Conservation (phyloP, 2,797 vertebrate species). For the Rachycentron canadum region DNA sequence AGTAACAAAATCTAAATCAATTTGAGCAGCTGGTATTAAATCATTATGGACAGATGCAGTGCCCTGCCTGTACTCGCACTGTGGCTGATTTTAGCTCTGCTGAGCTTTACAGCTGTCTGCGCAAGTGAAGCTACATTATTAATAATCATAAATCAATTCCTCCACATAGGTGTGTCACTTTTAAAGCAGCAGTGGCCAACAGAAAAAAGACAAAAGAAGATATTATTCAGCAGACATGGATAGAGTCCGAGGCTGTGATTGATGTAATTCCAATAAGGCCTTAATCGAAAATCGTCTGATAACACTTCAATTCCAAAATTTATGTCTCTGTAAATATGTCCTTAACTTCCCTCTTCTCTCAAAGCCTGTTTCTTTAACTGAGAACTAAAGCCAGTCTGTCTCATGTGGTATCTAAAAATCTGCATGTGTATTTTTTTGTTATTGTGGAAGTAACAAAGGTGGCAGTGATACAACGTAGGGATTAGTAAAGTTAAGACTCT, state of each 20-base stretch:
- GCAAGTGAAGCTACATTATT: constrained; percentile 32
- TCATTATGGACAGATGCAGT: constrained; percentile 44
- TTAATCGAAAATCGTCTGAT: not conserved
- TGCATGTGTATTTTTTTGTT: constrained; percentile 22
- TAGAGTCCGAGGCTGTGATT: not conserved
- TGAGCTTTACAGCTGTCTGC: constrained; percentile 38
- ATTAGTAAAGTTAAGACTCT: constrained; percentile 43
- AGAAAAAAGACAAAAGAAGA: not conserved
- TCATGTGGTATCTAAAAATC: constrained; percentile 37
- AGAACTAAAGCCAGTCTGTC: not conserved
- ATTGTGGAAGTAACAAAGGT: constrained; percentile 52
- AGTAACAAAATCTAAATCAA: constrained; percentile 6
- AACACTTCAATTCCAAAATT: constrained; percentile 3
- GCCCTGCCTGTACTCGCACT: constrained; percentile 29
- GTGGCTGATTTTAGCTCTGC: constrained; percentile 41
- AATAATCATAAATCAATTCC: constrained; percentile 42
- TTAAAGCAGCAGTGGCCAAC: not conserved
- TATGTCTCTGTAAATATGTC: not conserved
- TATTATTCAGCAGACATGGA: not conserved
- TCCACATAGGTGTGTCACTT: constrained; percentile 1
- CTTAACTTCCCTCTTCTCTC: not conserved
- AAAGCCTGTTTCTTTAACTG: not conserved
- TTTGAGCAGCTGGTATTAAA: constrained; percentile 48
- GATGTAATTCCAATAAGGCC: not conserved
- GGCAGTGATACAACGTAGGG: constrained; percentile 44